These are phyloP conservation scores for Telenomus remus DNA, from an alignment of 1,140 invertebrate species.

Conservation along the genomic window DNA sequence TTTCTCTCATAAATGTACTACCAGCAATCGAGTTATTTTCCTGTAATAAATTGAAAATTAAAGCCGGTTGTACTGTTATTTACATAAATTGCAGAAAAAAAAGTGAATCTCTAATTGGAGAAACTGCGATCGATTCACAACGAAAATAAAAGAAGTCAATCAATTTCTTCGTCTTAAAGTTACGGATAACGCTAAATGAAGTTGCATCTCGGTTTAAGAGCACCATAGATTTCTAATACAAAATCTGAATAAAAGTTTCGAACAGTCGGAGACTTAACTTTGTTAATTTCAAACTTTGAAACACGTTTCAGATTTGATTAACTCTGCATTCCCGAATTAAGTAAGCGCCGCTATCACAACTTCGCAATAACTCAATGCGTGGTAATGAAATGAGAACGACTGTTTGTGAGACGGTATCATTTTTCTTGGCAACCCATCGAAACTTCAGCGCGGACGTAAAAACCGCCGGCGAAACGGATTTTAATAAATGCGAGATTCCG, in stretches of 20 bases:
- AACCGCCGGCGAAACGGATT: not conserved
- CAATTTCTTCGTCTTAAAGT: no score
- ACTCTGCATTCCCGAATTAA: conserved; percentile 21
- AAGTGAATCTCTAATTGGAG: no score
- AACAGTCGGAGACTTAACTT: conserved; percentile 27
- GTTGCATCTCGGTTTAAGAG: no score
- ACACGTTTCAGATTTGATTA: conserved; percentile 24
- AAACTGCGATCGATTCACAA: no score
- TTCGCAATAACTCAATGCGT: conserved; percentile 9
- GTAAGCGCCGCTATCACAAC: conserved; percentile 3
- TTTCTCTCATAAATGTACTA: no score
- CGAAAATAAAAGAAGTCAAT: no score
- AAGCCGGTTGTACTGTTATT: no score
- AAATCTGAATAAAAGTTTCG: conserved; percentile 31
- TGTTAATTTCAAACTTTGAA: conserved; percentile 10
- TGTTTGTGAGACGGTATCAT: conserved; percentile 1
- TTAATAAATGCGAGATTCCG: conserved; percentile 26
- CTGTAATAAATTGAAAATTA: no score
- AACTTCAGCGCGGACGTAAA: no score
- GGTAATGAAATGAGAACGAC: conserved; percentile 7
- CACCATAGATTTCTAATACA: conserved; percentile 27
- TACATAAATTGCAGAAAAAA: no score
- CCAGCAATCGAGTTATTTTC: no score
- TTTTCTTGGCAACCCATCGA: not conserved
- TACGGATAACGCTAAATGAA: no score